These are phyloP conservation scores for Cenopis cana DNA, from an alignment of 2,888 invertebrate species.

Conservation along the genomic window DNA sequence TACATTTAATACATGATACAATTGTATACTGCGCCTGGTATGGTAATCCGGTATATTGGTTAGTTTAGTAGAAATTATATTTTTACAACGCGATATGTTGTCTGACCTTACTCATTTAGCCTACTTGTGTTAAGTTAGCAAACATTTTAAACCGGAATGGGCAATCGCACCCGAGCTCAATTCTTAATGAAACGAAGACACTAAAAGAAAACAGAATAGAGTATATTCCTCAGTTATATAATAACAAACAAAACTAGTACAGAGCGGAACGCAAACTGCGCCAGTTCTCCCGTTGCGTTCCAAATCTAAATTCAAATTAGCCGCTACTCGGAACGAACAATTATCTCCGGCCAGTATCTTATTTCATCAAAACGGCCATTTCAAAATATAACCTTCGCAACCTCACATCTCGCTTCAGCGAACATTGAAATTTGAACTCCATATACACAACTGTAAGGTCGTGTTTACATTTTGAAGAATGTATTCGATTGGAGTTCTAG, in stretches of 20 bases:
- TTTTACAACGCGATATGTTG: no score
- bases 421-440: background rate
- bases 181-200: no score
- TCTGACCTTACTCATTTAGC: no score
- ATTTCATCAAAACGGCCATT: conserved; percentile 43
- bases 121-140: no score
- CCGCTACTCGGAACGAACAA: conserved; percentile 41
- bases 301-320: conserved; percentile 41
- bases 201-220: background rate
- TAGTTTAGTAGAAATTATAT: no score
- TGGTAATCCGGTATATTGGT: no score
- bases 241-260: conserved; percentile 27
- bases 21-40: no score
- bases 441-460: background rate
- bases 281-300: conserved; percentile 28
- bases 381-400: conserved; percentile 13
- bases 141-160: no score
- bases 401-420: conserved; percentile 4
- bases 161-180: no score
- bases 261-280: conserved; percentile 23
- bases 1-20: no score
- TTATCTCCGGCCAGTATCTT: conserved; percentile 44
- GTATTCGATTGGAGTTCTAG: background rate
- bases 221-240: conserved; percentile 1
- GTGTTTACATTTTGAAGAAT: background rate